phyloP scores from a whole-genome alignment of 2,113 vertebrate species.

The Hiodon alosoides region DNA sequence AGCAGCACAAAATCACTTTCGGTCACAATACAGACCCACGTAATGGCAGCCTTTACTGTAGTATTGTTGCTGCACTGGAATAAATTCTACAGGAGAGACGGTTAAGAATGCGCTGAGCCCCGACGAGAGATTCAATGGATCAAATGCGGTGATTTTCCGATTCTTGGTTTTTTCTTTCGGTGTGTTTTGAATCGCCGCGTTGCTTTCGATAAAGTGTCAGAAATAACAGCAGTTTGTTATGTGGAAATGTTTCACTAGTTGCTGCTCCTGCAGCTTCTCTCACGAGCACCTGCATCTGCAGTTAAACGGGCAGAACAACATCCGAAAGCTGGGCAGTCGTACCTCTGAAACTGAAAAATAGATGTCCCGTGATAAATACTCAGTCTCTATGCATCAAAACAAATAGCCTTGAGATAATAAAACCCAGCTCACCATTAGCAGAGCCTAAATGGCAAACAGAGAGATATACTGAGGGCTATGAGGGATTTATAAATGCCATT shows the following conservation, averaged over 20 bases:
- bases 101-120: too few relatives aligned
- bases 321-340: background rate
- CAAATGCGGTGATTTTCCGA: too few relatives aligned
- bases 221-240: background rate
- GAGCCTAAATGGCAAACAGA: conserved; percentile 27
- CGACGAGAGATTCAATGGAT: too few relatives aligned
- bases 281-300: background rate
- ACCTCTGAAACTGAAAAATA: background rate
- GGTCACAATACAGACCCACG: too few relatives aligned
- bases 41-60: too few relatives aligned
- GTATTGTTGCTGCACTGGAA: too few relatives aligned
- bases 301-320: background rate
- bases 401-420: background rate
- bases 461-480: conserved; percentile 34
- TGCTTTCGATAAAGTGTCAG: too few relatives aligned
- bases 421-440: background rate
- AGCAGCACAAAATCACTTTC: too few relatives aligned
- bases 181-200: too few relatives aligned
- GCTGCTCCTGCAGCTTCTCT: background rate
- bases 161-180: too few relatives aligned
- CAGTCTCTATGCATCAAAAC: conserved; percentile 10
- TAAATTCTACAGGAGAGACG: too few relatives aligned
- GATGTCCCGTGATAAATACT: conserved; percentile 13
- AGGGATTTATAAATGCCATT: conserved; percentile 38
- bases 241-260: background rate